phyloP scores from a whole-genome alignment of 2,113 vertebrate genomes.

The Pandion haliaetus region DNA sequence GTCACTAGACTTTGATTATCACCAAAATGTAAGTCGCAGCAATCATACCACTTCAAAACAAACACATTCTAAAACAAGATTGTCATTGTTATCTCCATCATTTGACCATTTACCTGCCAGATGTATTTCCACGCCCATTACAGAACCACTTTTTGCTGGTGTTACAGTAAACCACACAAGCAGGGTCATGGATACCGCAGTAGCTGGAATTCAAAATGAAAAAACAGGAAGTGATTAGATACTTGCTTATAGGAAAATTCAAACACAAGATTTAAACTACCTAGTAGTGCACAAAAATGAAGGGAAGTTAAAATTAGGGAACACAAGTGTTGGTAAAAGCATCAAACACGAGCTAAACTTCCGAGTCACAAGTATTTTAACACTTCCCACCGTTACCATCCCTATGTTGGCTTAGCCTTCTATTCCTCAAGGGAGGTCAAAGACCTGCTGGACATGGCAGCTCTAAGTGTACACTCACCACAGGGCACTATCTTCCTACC shows the following conservation, averaged over 20 bases:
- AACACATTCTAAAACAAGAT: neutral
- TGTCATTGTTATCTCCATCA: neutral
- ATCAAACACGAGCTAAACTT: neutral
- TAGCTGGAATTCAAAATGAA: conserved; percentile 78
- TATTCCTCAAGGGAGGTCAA: neutral
- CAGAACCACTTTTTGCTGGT: conserved; percentile 99
- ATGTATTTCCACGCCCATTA: conserved; percentile 97
- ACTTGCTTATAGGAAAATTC: neutral
- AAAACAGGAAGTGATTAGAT: neutral
- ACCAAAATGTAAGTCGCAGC: neutral
- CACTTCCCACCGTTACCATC: too few relatives aligned
- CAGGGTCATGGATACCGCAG: conserved; percentile 97
- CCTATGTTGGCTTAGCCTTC: too few relatives aligned
- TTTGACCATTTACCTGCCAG: conserved; percentile 84
- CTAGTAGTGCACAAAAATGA: neutral
- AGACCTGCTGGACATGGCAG: neutral
- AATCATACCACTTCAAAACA: neutral
- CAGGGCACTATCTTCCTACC: neutral
- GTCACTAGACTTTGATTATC: neutral
- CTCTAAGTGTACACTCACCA: neutral
- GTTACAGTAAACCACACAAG: conserved; percentile 98
- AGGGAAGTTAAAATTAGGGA: neutral
- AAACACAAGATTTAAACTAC: neutral
- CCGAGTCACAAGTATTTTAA: neutral
- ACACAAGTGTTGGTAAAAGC: neutral